Evolutionary conservation across 2,888 invertebrate genomes (phyloP).

Genomic region (Acanthococcus lagerstroemiae): DNA sequence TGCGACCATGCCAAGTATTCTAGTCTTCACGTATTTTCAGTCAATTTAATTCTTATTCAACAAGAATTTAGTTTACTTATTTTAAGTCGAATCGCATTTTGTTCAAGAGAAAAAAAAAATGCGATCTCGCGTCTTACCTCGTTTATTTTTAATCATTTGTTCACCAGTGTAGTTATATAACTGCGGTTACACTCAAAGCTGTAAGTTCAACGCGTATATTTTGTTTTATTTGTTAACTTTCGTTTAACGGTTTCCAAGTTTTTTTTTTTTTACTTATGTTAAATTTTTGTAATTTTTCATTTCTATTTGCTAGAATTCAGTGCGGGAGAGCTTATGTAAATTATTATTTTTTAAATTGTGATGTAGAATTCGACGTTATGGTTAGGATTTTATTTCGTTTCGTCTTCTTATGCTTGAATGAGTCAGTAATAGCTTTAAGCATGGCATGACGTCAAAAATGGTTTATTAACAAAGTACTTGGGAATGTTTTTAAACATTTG

Average conservation of each 20-base stretch:
- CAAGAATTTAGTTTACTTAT: background rate
- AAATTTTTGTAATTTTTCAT: background rate
- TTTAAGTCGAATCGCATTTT: background rate
- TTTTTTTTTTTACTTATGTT: background rate
- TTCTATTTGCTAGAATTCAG: background rate
- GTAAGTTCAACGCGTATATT: background rate
- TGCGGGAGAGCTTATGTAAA: background rate
- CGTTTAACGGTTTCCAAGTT: background rate
- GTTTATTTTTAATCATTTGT: background rate
- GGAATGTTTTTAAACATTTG: no score
- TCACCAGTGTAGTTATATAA: background rate
- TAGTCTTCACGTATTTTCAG: background rate
- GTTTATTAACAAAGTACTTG: no score
- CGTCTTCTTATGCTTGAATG: background rate
- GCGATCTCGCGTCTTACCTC: background rate
- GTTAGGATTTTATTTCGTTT: no score
- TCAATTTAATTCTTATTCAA: background rate
- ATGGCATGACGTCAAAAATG: background rate
- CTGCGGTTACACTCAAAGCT: background rate
- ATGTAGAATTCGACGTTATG: background rate
- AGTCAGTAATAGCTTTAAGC: background rate
- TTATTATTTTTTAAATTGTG: background rate
- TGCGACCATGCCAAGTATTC: background rate
- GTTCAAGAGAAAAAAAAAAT: background rate
- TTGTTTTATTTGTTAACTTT: background rate